Evolutionary conservation across 1,140 invertebrate species (phyloP), one percentile per base, ranked within the genome.

Genomic region (Thaumatotibia leucotreta): DNA sequence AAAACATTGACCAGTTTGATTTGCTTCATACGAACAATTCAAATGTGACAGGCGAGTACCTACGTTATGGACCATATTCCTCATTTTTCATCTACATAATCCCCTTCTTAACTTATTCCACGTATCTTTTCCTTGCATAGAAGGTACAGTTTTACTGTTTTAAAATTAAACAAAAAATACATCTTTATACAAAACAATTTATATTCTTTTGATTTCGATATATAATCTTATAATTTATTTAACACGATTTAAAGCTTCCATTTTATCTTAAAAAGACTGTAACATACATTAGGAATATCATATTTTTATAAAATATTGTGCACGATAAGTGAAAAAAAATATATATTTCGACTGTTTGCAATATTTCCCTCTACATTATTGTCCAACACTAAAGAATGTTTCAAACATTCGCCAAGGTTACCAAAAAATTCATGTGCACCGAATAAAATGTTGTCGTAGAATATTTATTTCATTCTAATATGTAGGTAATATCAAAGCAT

Each of bases 211-310:
- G 20, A 27, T 9, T 74, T 77, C 76, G 66, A 73, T 73, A 82
- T 73, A 82, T 78, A 75, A 74, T 76, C 75, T 79, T 76, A 69
- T 76, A 70, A 73, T 83, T 85, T 66, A 39, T 29, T 66, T 83
- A 84, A 83, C 69, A 85, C 83, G 82, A 87, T 85, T 87, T 89
- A 89, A 89, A 89, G 86, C 86, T 87, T 86, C 63, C 69, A 80
- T 88, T 85, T 83, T 73, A 75, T 80, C 76, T 84, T 84, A 86
- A 71, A 82, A 78, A 80, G 73, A 76, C 67, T 67, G 74, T 75
- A 70, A 76, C 64, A 69, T 77, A 77, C 69, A 64, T 67, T 76
- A 77, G 65, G 76, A 73, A 74, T 64, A 49, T 64, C 63, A 74
- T 68, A 20, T 73, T 24, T 67, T 67, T 62, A 64, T 52, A 49